A percentile compares a stretch with the other conserved stretches of the same genome.
phyloP scores from a whole-genome alignment of 2,888 invertebrate genomes.

The Lymantria dispar region DNA sequence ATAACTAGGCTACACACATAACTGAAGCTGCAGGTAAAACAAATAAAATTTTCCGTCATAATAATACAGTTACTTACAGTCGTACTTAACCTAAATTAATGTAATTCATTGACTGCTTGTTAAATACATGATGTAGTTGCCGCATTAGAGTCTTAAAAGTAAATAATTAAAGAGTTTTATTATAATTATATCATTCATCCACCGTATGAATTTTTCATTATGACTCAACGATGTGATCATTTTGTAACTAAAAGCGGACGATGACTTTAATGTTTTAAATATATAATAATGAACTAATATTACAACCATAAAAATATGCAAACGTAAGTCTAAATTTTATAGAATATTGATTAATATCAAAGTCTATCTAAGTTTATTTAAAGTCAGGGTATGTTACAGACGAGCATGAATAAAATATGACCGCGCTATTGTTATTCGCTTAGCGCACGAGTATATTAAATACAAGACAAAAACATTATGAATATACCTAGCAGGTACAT shows the following conservation, averaged over 20 bases:
- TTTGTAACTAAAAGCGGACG: conserved; percentile 3
- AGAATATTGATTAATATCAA: background rate
- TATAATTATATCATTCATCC: background rate
- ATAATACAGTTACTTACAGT: background rate
- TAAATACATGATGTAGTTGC: background rate
- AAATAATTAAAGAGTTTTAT: background rate
- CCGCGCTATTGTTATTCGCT: conserved; percentile 4
- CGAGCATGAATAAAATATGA: conserved; percentile 1
- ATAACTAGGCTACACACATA: background rate
- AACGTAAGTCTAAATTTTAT: background rate
- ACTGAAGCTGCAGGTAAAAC: background rate
- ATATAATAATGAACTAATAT: background rate
- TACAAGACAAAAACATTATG: background rate
- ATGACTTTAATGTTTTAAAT: conserved; percentile 5
- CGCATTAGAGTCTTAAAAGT: background rate
- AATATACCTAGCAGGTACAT: background rate
- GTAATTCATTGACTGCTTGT: background rate
- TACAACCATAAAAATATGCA: background rate
- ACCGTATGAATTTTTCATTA: conserved; percentile 2
- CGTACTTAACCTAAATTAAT: background rate
- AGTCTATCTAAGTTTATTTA: background rate
- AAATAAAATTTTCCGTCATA: background rate
- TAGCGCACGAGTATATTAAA: background rate
- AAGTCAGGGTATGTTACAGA: background rate
- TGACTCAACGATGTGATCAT: conserved; percentile 8